Conservation (phyloP, 2,888 invertebrate genomes). For the Clistopyga incitator region DNA sequence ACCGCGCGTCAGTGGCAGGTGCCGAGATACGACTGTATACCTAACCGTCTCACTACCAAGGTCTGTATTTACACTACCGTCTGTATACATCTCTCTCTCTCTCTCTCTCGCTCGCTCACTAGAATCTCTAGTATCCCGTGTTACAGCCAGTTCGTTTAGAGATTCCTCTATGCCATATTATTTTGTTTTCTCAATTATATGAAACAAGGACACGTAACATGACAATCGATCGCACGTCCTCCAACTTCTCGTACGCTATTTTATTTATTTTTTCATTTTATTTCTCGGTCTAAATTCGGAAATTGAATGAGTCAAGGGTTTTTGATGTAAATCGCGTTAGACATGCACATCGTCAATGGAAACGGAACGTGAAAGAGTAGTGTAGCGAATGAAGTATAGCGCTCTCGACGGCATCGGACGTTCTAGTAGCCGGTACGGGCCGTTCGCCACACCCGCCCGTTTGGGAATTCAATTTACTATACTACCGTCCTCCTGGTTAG, state of each 20-base stretch:
- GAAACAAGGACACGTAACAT: background rate
- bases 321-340: conserved; percentile 14
- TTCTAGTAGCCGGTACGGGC: conserved; percentile 82
- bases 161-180: background rate
- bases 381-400: conserved; percentile 59
- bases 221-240: conserved; percentile 20
- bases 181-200: background rate
- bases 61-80: conserved; percentile 38
- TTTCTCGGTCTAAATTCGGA: conserved; percentile 27
- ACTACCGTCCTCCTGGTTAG: conserved; percentile 75
- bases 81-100: background rate
- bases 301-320: conserved; percentile 57
- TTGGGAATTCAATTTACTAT: conserved; percentile 83
- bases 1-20: conserved; percentile 29
- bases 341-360: conserved; percentile 31
- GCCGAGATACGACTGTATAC: conserved; percentile 40
- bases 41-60: conserved; percentile 34
- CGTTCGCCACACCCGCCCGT: conserved; percentile 84
- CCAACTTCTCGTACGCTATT: conserved; percentile 3
- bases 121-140: background rate
- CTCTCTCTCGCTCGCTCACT: background rate
- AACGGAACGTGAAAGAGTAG: conserved; percentile 53
- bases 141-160: background rate
- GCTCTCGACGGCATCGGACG: conserved; percentile 75
- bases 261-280: conserved; percentile 28